Evolutionary conservation across 2,113 vertebrate genomes (phyloP), one percentile per base, ranked within the genome.

Genomic region (Melanerpes aurifrons): DNA sequence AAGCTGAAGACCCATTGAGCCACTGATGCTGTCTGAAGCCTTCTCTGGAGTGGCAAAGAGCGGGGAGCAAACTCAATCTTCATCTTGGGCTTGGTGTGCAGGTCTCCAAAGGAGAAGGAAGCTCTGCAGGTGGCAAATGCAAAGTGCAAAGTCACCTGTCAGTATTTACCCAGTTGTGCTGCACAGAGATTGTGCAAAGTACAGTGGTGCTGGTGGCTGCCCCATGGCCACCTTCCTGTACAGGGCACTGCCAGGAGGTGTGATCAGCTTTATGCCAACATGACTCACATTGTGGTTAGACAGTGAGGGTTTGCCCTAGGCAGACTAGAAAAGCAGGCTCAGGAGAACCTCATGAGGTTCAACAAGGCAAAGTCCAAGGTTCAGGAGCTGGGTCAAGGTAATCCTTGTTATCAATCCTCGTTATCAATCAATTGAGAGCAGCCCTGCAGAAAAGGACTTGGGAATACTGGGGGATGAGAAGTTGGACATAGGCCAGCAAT

Each of bases 1-100:
- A 96, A 96, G 80, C 90, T 90, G 93, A 92, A 93, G 90, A 95
- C 31, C 96, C 96, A 96, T 11, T 96, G 96, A 53, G 14, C 90
- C 73, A 96, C 96, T 0, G 96, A 62, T 9, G 93, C 95, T 0
- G 92, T 96, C 86, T 96, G 93, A 77, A 96, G 96, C 73, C 96
- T 81, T 1, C 96, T 94, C 54, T 61, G 82, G 48, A 93, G 66
- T 0, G 96, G 96, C 54, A 94, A 1, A 1, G 90, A 96, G 31
- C 17, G 48, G 0, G 96, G 96, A 35, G 96, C 95, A 6, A 96
- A 95, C 76, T 96, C 76, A 10, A 94, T 3, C 92, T 93, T 95
- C 96, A 95, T 96, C 90, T 54, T 88, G 86, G 47, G 25, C 76
- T 96, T 69, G 19, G 25, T 6, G 6, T 2, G 22, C 2, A 1